Evolutionary conservation across 2,888 invertebrate species (phyloP).

Genomic region (Acanthococcus lagerstroemiae): DNA sequence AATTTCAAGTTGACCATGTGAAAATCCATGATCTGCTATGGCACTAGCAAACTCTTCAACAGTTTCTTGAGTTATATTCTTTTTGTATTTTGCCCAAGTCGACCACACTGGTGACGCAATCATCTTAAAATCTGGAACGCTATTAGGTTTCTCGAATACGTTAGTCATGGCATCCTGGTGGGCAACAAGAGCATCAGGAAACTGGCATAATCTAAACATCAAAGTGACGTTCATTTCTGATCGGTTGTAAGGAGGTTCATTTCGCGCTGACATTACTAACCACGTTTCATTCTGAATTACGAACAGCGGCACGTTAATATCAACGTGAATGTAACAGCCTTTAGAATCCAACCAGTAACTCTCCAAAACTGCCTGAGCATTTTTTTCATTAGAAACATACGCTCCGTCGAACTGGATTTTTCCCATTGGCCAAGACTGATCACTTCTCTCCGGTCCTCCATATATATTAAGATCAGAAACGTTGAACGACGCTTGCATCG

Average conservation of each 20-base stretch:
- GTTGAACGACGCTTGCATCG: constrained; percentile 35
- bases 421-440: constrained; percentile 57
- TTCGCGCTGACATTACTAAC: constrained; percentile 42
- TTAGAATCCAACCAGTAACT: constrained; percentile 62
- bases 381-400: constrained; percentile 49
- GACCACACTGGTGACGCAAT: constrained; percentile 77
- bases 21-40: constrained; percentile 52
- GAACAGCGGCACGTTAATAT: constrained; percentile 56
- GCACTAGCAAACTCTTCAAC: constrained; percentile 57
- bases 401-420: constrained; percentile 48
- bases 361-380: constrained; percentile 51
- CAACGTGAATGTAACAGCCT: constrained; percentile 56
- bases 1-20: constrained; percentile 69
- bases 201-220: constrained; percentile 55
- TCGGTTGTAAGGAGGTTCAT: constrained; percentile 40
- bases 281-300: constrained; percentile 42
- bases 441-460: constrained; percentile 53
- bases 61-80: constrained; percentile 53
- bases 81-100: constrained; percentile 69
- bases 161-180: constrained; percentile 54
- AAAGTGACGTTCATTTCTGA: constrained; percentile 24
- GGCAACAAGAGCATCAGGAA: constrained; percentile 50
- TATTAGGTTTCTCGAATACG: constrained; percentile 52
- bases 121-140: constrained; percentile 56
- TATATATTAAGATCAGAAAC: constrained; percentile 49